Conservation (phyloP, 2,113 vertebrate genomes). For the Lepisosteus osseus region DNA sequence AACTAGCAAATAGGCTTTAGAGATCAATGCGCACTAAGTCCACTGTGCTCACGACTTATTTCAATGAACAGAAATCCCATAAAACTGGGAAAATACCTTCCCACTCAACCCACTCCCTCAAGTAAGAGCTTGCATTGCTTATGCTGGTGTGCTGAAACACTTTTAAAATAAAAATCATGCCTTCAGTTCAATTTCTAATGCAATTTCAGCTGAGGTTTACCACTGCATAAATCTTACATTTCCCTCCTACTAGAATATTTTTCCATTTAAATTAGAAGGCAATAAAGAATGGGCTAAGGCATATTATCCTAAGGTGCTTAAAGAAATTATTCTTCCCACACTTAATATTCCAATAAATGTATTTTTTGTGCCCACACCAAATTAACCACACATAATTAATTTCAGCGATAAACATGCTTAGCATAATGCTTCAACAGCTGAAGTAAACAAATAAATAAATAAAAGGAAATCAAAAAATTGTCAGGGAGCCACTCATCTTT, state of each 20-base stretch:
- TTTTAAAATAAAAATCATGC: not conserved
- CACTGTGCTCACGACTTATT: too few species aligned
- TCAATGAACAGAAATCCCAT: not conserved
- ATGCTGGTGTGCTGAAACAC: not conserved
- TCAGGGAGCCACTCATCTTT: too few species aligned
- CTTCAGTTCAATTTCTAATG: slow-evolving; percentile 61
- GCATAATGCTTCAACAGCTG: slow-evolving; percentile 1
- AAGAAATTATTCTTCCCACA: slow-evolving; percentile 25
- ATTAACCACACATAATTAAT: slow-evolving; percentile 29
- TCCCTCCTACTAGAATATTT: not conserved
- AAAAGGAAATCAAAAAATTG: too few species aligned
- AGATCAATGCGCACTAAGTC: too few species aligned
- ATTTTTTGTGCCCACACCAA: slow-evolving; percentile 19
- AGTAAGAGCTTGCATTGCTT: too few species aligned
- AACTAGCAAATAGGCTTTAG: too few species aligned
- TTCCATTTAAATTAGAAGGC: slow-evolving; percentile 13
- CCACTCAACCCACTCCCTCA: not conserved
- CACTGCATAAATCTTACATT: not conserved
- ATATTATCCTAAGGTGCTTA: slow-evolving; percentile 22
- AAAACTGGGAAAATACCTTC: not conserved
- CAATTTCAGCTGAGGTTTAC: not conserved
- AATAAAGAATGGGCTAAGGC: slow-evolving; percentile 22
- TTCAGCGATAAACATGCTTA: slow-evolving; percentile 13
- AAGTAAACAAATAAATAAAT: not conserved
- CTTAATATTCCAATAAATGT: slow-evolving; percentile 23